These are phyloP conservation scores for Tetragonisca angustula DNA, from an alignment of 2,888 invertebrate species.

Conservation along the genomic window DNA sequence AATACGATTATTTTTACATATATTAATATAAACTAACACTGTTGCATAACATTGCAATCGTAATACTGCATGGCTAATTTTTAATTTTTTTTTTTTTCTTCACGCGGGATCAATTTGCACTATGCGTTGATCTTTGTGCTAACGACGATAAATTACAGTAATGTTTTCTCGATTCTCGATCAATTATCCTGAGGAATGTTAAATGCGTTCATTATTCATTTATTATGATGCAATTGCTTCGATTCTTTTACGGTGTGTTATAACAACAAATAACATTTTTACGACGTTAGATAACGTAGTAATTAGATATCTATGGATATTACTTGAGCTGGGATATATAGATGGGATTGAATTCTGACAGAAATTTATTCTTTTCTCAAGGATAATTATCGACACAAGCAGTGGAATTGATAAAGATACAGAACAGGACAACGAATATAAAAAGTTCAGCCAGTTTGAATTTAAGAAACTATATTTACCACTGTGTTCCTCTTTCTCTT, in stretches of 20 bases:
- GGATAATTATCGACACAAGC: not conserved
- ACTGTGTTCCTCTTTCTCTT: conserved; percentile 4
- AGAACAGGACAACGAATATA: not conserved
- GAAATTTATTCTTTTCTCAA: not conserved
- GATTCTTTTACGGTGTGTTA: not conserved
- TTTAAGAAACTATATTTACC: not conserved
- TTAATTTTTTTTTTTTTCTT: too few species aligned
- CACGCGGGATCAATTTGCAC: too few species aligned
- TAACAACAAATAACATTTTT: too few species aligned
- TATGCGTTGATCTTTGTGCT: not conserved
- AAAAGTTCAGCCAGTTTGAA: not conserved
- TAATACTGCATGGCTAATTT: too few species aligned
- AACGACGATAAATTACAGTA: not conserved
- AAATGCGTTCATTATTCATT: not conserved
- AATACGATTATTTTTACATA: too few species aligned
- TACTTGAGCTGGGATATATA: too few species aligned
- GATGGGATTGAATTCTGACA: not conserved
- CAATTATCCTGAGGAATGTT: too few species aligned
- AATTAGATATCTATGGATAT: not conserved
- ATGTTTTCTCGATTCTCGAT: not conserved
- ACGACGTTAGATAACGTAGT: not conserved
- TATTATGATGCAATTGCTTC: rapidly evolving
- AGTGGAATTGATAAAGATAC: not conserved
- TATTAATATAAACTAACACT: too few species aligned
- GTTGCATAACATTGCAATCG: too few species aligned